Base-by-base conservation (phyloP, 2,113 vertebrate species). In the Tringa solitaria region DNA sequence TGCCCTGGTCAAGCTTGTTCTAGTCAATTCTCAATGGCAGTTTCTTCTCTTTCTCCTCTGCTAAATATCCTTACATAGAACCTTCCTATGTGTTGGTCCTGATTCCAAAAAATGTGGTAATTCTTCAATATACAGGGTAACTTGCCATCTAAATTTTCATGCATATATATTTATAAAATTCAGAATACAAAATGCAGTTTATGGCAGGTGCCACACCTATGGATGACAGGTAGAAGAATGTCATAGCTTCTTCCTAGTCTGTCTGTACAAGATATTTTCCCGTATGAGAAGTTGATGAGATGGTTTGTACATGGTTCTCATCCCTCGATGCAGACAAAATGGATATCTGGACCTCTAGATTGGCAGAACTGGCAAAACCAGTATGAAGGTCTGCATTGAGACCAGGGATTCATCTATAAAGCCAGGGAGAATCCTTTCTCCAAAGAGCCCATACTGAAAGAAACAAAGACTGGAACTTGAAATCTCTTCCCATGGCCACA, bases 291-390 rank as follows among this genome's bases (percentile, higher is more conserved):
- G 20, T 4, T 46, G 14, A 72, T 50, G 32, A 46, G 8, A 11
- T 51, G 14, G 14, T 64, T 53, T 72, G 1, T 8, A 22, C 6
- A 48, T 1, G 0, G 3, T 45, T 72, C 56, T 16, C 7, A 41
- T 32, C 6, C 53, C 28, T 59, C 23, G 18, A 26, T 23, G 9
- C 3, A 81, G 26, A 54, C 12, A 69, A 67, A 85, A 48, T 21
- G 19, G 7, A 59, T 26, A 37, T 50, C 22, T 73, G 57, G 37
- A 59, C 6, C 10, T 63, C 27, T 30, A 63, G 22, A 26, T 28
- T 33, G 24, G 12, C 24, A 59, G n/a, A 63, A 50, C 14, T 37
- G 43, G 43, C 18, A 61, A 63, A 91, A 72, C 1, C 12, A 17
- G 22, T 12, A 8, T 9, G 26, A 59, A 76, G 6, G 4, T 7